phyloP scores from a whole-genome alignment of 2,888 invertebrate genomes.

The Oxytorus armatus region DNA sequence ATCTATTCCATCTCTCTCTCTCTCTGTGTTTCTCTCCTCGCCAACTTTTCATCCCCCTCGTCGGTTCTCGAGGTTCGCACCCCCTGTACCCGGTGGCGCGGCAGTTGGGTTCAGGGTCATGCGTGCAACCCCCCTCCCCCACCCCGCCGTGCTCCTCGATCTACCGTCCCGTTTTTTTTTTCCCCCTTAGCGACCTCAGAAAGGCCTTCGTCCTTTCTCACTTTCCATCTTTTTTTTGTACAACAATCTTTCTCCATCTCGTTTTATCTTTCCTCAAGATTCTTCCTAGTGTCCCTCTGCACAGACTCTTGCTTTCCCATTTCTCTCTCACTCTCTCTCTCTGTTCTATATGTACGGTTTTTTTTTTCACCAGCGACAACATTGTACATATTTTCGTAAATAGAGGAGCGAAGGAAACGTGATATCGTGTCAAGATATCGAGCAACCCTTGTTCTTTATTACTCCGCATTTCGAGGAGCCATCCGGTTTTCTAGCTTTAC shows the following conservation, averaged over 20 bases:
- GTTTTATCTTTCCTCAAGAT: slow-evolving; percentile 20
- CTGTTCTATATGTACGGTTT: no score
- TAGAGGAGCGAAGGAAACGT: neutral
- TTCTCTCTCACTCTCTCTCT: neutral
- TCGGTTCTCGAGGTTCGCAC: slow-evolving; percentile 74
- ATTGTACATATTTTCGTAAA: neutral
- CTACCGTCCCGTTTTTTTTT: slow-evolving; percentile 22
- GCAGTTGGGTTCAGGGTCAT: slow-evolving; percentile 83
- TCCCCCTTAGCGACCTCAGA: slow-evolving; percentile 17
- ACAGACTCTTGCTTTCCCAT: slow-evolving; percentile 39
- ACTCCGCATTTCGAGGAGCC: no score
- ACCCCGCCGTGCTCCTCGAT: slow-evolving; percentile 27
- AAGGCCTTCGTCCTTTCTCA: slow-evolving; percentile 49
- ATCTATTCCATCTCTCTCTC: slow-evolving; percentile 30
- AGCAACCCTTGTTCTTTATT: no score
- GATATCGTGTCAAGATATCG: slow-evolving; percentile 26
- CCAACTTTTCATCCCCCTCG: slow-evolving; percentile 66
- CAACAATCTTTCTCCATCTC: slow-evolving; percentile 41
- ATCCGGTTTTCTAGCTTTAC: no score
- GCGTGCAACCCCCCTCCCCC: slow-evolving; percentile 74
- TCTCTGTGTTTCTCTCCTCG: slow-evolving; percentile 64
- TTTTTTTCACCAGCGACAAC: neutral
- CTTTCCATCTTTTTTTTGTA: slow-evolving; percentile 41
- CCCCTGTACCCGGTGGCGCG: slow-evolving; percentile 79
- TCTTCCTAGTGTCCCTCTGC: slow-evolving; percentile 8